Base-by-base conservation (phyloP, 2,797 vertebrate species). In the Gallinago solitaria region DNA sequence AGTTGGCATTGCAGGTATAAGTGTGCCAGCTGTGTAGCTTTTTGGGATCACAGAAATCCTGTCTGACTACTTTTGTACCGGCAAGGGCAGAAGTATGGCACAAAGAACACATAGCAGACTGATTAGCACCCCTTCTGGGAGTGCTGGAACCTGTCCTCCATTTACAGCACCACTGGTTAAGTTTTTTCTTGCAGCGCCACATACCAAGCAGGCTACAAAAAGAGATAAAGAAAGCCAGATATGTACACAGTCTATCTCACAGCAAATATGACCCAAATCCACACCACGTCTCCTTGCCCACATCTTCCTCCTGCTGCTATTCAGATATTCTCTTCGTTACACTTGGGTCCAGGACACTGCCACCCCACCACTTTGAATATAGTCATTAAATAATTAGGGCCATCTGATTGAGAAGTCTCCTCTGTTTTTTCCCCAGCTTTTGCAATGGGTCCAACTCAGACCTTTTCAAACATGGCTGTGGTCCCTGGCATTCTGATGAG, bases 21-120 rank as follows among this genome's bases (percentile, higher is more conserved):
- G 30, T 45, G 11, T 33, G 16, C 6, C 25, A 45, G 63, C 25
- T 57, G 11, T 2, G 2, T 10, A 83, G 13, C 8, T 20, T 67
- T 18, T 21, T 83, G 32, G 28, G 35, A 25, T 43, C 21, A 64
- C 17, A 68, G 60, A 74, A 83, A n/a, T 7, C 2, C 11, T 65
- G 5, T 11, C 19, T 67, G 59, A 24, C 14, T 82, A 13, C 23
- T 91, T 75, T 71, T 57, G 21, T 48, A 56, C 12, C 13, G 43
- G 35, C 5, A 15, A 60, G 57, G n/a, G 7, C 35, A 77, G 21
- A 6, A 80, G 15, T 12, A 25, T 0, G 0, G 21, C 35, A n/a
- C 35, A 50, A 57, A 76, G 23, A 41, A 35, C 5, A 50, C 9
- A 11, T 0, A 63, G 19, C 19, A 33, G 23, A 32, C n/a, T 35